Evolutionary conservation across 2,113 vertebrate genomes (phyloP).

Genomic region (Plecotus auritus): DNA sequence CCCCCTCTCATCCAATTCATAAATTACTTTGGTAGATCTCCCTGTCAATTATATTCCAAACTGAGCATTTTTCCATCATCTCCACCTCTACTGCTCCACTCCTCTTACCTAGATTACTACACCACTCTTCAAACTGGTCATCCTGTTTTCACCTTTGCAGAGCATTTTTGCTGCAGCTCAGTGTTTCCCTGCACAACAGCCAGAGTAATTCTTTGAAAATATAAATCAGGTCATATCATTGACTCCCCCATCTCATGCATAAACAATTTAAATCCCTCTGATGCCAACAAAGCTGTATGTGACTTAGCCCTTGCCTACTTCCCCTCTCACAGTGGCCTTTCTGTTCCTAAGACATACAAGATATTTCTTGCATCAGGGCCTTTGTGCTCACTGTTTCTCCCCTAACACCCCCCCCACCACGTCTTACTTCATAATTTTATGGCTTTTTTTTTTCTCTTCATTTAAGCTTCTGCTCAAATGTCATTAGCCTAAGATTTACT

Average conservation of each 20-base stretch:
- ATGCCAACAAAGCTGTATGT: fast-evolving
- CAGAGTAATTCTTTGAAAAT: background rate
- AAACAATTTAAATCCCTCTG: background rate
- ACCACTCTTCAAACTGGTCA: background rate
- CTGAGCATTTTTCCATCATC: background rate
- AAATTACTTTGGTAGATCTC: background rate
- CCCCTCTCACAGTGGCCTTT: background rate
- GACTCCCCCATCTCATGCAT: background rate
- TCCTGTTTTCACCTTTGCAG: background rate
- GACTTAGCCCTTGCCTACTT: background rate
- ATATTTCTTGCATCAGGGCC: background rate
- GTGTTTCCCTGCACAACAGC: background rate
- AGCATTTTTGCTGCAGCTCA: background rate
- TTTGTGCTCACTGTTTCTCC: background rate
- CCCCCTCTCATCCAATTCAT: background rate
- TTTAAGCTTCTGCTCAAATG: background rate
- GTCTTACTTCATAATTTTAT: background rate
- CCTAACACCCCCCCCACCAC: fast-evolving
- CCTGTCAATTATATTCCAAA: background rate
- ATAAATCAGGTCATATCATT: background rate
- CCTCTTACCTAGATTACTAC: background rate
- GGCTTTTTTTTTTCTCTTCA: background rate
- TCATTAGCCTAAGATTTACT: background rate
- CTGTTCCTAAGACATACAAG: background rate
- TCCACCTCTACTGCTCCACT: background rate